Base-by-base conservation (phyloP, 1,140 invertebrate species). In the Drosophila sp. region DNA sequence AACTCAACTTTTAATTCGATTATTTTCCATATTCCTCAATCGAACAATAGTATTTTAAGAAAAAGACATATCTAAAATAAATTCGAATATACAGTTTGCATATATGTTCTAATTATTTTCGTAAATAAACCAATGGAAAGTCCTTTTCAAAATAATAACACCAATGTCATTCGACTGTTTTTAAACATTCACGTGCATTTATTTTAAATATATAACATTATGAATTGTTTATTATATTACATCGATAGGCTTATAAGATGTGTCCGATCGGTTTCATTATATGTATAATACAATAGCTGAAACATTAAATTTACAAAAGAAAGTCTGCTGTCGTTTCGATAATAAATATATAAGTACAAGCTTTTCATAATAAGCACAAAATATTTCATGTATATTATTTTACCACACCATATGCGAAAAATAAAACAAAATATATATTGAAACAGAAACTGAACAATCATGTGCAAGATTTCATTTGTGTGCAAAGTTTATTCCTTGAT, bases 371-470 rank as follows among this genome's bases (percentile, higher is more conserved):
- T 41, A 29, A 57, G 9, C 53, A 32, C 59, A 57, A 51, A 58
- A 13, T 58, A 45, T 43, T 29, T 54, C 36, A 62, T 62, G 27
- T 45, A 76, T 78, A 78, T 81, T 72, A 80, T 87, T 86, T 84
- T 89, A 91, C 89, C 90, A 91, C 75, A 91, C 81, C 89, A 91
- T 89, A 90, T 91, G 81, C 81, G 21, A 21, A 21, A 21, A 21
- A 21, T n/a, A n/a, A n/a, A n/a, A n/a, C n/a, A 21, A 21, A 21
- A 21, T 21, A 21, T 4, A 21, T 1, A 16, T 29, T 18, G n/a
- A 32, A 27, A 50, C 7, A 14, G 4, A 25, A 32, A 72, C 62
- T 59, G 65, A 71, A 64, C 29, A 63, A 54, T 7, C 5, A 34
- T 57, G 58, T 64, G 58, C 59, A 56, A 38, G 63, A 59, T 54